These are phyloP conservation scores for Mylabris sibirica DNA, from an alignment of 2,888 invertebrate genomes.

Conservation along the genomic window DNA sequence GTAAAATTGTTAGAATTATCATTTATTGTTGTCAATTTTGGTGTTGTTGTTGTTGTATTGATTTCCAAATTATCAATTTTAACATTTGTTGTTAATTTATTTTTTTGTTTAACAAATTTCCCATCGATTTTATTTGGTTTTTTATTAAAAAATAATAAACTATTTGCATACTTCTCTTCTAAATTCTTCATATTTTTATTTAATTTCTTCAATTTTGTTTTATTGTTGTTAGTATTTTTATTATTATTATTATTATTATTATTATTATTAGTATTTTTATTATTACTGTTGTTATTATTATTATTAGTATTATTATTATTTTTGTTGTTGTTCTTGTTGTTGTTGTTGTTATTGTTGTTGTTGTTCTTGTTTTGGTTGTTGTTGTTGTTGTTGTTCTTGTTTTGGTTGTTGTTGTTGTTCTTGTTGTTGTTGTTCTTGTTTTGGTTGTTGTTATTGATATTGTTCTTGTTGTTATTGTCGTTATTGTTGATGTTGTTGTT, in stretches of 20 bases:
- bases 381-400: constrained; percentile 41
- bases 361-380: too few relatives aligned
- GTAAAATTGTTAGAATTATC: too few relatives aligned
- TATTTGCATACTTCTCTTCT: constrained; percentile 44
- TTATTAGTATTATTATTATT: constrained; percentile 14
- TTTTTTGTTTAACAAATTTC: constrained; percentile 14
- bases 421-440: too few relatives aligned
- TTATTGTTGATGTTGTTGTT: constrained; percentile 23
- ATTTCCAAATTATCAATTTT: background rate
- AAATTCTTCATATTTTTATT: constrained; percentile 24
- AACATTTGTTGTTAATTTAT: background rate
- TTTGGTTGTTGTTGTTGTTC: too few relatives aligned
- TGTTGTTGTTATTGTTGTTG: too few relatives aligned
- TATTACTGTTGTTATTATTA: background rate
- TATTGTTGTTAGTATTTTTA: constrained; percentile 6
- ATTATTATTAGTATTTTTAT: too few relatives aligned
- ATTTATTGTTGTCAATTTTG: constrained; percentile 18
- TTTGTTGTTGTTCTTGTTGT: too few relatives aligned
- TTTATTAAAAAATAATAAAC: constrained; percentile 47
- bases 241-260: too few relatives aligned
- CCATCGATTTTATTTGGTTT: constrained; percentile 24
- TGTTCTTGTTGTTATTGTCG: background rate
- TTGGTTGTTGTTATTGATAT: too few relatives aligned
- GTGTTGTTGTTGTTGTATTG: background rate
- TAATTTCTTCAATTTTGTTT: constrained; percentile 15